Conservation (phyloP, 1,140 invertebrate genomes). For the Trichonephila clavata region DNA sequence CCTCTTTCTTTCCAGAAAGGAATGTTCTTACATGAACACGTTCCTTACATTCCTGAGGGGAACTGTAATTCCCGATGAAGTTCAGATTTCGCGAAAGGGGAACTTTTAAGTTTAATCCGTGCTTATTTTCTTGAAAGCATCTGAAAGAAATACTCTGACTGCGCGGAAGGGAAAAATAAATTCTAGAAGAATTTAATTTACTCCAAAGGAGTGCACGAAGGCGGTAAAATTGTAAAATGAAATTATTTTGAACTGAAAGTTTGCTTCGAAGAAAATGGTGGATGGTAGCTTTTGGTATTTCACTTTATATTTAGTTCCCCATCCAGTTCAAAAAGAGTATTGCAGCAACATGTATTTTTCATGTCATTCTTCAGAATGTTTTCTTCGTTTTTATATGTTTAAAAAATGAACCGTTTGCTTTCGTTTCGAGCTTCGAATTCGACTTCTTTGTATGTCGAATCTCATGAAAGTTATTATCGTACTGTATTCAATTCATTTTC, state of each 20-base stretch:
- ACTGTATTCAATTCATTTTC: background rate
- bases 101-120: slow-evolving; percentile 40
- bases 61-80: slow-evolving; percentile 25
- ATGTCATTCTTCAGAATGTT: background rate
- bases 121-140: slow-evolving; percentile 1
- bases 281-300: background rate
- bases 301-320: slow-evolving; percentile 4
- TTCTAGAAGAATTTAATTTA: slow-evolving; percentile 29
- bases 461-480: background rate
- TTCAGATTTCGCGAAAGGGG: slow-evolving; percentile 13
- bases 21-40: slow-evolving; percentile 8
- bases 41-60: background rate
- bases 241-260: background rate
- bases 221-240: background rate
- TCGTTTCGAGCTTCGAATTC: background rate
- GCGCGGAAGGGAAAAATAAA: background rate
- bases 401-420: background rate
- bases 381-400: background rate
- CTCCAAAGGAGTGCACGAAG: background rate
- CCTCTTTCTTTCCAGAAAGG: background rate
- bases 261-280: background rate
- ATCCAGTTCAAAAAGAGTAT: background rate
- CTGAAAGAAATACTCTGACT: background rate
- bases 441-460: background rate
- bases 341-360: background rate